Percentiles rank a stretch among this genome's conserved stretches.
These are phyloP conservation scores for Diuraphis noxia DNA, from an alignment of 1,140 invertebrate genomes.

Conservation along the genomic window DNA sequence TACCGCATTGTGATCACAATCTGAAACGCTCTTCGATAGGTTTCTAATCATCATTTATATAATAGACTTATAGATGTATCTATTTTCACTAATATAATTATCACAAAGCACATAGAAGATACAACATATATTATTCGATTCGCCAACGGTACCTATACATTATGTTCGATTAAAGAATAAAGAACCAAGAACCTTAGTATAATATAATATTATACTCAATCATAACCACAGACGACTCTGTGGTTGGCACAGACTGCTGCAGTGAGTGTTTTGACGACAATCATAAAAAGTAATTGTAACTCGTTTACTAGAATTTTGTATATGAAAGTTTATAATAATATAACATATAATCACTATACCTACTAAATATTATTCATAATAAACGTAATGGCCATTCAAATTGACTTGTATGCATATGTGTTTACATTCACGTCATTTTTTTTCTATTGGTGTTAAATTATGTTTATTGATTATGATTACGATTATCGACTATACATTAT, in stretches of 20 bases:
- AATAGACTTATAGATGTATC: background rate
- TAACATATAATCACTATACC: no score
- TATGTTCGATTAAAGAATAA: background rate
- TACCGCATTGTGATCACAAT: background rate
- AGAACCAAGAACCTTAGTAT: background rate
- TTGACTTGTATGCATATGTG: background rate
- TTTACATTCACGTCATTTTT: constrained; percentile 6
- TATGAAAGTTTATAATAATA: background rate
- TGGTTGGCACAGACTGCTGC: background rate
- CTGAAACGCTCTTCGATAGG: background rate
- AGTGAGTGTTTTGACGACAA: background rate
- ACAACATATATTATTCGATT: background rate
- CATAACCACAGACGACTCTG: background rate
- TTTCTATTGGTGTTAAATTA: background rate
- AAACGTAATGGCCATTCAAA: background rate
- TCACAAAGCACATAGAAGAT: background rate
- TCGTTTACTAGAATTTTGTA: background rate
- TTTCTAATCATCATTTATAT: background rate
- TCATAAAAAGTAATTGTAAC: background rate
- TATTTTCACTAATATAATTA: background rate
- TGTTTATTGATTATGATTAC: constrained; percentile 21
- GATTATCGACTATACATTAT: background rate
- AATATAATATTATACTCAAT: background rate
- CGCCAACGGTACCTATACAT: background rate
- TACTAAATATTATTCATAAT: background rate